Percentiles rank a stretch among this genome's conserved stretches.
Conservation (phyloP, 2,888 invertebrate species). For the Enoplolaimus lenunculus region DNA sequence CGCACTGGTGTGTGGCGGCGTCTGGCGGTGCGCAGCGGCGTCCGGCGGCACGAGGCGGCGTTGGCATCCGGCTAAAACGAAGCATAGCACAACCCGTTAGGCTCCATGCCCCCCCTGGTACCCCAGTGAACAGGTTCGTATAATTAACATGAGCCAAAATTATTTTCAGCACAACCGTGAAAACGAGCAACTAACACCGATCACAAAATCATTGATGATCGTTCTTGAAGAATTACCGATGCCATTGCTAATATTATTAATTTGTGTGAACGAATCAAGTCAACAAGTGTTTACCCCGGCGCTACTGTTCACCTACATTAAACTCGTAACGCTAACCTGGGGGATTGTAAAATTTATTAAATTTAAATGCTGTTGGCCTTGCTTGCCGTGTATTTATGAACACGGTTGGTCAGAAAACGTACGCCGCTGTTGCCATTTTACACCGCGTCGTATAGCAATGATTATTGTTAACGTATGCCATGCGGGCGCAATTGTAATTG, state of each 20-base stretch:
- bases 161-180: conserved; percentile 40
- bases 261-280: conserved; percentile 36
- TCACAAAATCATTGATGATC: conserved; percentile 38
- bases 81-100: no score
- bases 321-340: conserved; percentile 37
- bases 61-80: no score
- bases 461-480: conserved; percentile 38
- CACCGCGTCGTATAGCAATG: conserved; percentile 35
- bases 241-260: conserved; percentile 30
- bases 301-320: conserved; percentile 33
- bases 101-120: no score
- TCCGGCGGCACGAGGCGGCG: no score
- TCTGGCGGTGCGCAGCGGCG: no score
- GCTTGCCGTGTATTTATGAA: conserved; percentile 15
- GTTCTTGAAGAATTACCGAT: conserved; percentile 38
- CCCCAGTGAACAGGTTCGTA: no score
- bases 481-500: conserved; percentile 28
- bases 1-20: no score
- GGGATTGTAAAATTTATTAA: conserved; percentile 39
- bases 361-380: conserved; percentile 38
- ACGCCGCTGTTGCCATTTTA: conserved; percentile 35
- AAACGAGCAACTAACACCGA: conserved; percentile 35
- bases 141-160: no score
- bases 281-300: conserved; percentile 34
- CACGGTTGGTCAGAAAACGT: conserved; percentile 31